Conservation (phyloP, 2,113 vertebrate genomes). For the Willisornis vidua region DNA sequence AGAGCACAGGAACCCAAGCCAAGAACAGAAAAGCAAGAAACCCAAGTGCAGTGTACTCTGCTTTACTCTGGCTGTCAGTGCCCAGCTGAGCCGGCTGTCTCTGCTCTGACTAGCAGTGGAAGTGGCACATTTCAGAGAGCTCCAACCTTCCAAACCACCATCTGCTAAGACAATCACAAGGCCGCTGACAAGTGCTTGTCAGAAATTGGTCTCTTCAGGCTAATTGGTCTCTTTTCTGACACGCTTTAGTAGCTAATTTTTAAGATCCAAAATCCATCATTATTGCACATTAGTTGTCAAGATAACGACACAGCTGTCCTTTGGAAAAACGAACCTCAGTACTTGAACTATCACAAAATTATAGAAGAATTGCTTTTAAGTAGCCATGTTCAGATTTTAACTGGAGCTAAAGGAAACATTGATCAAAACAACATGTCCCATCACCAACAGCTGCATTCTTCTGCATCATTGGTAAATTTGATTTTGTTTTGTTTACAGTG, state of each 20-base stretch:
- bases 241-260: conserved; percentile 3
- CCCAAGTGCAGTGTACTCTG: not conserved
- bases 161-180: not conserved
- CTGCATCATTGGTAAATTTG: conserved; percentile 6
- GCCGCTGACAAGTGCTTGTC: conserved; percentile 8
- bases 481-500: conserved; percentile 25
- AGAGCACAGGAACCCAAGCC: not conserved
- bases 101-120: not conserved
- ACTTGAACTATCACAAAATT: conserved; percentile 5
- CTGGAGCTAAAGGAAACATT: not conserved
- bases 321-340: not conserved
- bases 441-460: conserved; percentile 25
- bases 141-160: not conserved
- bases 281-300: not conserved
- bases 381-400: not conserved
- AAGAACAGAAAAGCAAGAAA: not conserved
- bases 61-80: not conserved
- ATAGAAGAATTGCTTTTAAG: not conserved
- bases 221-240: conserved; percentile 4
- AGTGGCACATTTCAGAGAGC: not conserved
- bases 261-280: not conserved
- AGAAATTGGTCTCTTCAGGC: conserved; percentile 28
- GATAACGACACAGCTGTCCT: conserved; percentile 27
- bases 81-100: not conserved
- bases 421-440: not conserved